Evolutionary conservation across 2,888 invertebrate species (phyloP).

Genomic region (Therioaphis trifolii): DNA sequence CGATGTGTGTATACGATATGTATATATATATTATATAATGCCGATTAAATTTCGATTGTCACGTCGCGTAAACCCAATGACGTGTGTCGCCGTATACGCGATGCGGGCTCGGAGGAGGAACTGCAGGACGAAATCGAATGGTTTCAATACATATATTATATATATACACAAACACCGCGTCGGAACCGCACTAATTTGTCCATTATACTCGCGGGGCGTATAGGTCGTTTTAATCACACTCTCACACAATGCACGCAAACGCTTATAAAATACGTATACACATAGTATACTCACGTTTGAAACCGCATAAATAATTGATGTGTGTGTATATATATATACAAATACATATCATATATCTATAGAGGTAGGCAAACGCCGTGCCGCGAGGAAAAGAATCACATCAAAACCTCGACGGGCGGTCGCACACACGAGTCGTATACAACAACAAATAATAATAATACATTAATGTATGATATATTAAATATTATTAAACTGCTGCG

Average conservation of each 20-base stretch:
- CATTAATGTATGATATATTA: too few species aligned
- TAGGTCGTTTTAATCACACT: slow-evolving; percentile 13
- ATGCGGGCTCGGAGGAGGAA: background rate
- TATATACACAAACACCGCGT: background rate
- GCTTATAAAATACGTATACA: too few species aligned
- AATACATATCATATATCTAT: background rate
- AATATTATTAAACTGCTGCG: background rate
- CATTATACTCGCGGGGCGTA: slow-evolving; percentile 30
- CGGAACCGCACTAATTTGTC: slow-evolving; percentile 50
- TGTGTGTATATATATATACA: too few species aligned
- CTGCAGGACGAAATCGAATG: slow-evolving; percentile 16
- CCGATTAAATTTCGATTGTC: slow-evolving; percentile 32
- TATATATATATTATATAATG: background rate
- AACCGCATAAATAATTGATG: slow-evolving; percentile 10
- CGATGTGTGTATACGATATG: too few species aligned
- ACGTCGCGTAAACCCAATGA: slow-evolving; percentile 36
- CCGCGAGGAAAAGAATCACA: background rate
- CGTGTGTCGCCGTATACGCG: background rate
- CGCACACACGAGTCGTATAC: background rate
- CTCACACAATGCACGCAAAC: too few species aligned
- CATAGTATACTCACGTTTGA: background rate
- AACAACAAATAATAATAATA: background rate
- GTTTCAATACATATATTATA: background rate
- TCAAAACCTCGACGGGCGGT: slow-evolving; percentile 42
- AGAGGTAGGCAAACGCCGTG: background rate